Base-by-base conservation (phyloP, 2,113 vertebrate species). In the Felis chaus region DNA sequence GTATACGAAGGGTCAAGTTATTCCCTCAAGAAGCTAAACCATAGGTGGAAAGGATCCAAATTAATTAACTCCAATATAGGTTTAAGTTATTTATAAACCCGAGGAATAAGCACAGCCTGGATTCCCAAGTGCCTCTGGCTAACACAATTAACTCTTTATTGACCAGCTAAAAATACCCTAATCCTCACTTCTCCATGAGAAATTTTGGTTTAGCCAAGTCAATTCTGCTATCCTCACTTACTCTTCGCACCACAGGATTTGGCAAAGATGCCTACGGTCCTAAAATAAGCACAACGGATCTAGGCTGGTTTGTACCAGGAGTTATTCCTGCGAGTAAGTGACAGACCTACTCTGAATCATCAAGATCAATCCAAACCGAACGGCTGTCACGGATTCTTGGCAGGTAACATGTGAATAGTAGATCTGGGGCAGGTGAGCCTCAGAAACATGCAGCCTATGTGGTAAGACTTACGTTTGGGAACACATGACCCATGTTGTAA, bases 281-380 rank as follows among this genome's bases (percentile, higher is more conserved):
- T 95, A 91, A 97, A 97, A 92, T 80, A 87, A 90, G 57, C 18
- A 95, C 68, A 93, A 61, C 81, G 66, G 78, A 97, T 97, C 73
- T 98, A 91, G 11, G 81, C 65, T 88, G 90, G 84, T 97, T 95
- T 55, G 39, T 96, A 97, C 39, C 69, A 83, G 4, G 48, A 91
- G 53, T 94, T 96, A 97, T 97, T 98, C 97, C 97, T 95, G 93
- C 91, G 95, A 97, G 81, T 13, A 97, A 92, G 94, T 94, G 94
- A 4, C n/a, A 96, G 88, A 91, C 71, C 4, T 85, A 94, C 94
- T 93, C 76, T 66, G 96, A 98, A 97, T 97, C 95, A 98, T 96
- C 97, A 92, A 98, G 97, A 98, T 97, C 98, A 97, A 98, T 95
- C 78, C 89, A 94, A 92, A 96, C 90, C 96, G 90, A 98, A 97